Evolutionary conservation across 2,888 invertebrate species (phyloP), one percentile per base, ranked within the genome.

Genomic region (Enchytraeus crypticus): DNA sequence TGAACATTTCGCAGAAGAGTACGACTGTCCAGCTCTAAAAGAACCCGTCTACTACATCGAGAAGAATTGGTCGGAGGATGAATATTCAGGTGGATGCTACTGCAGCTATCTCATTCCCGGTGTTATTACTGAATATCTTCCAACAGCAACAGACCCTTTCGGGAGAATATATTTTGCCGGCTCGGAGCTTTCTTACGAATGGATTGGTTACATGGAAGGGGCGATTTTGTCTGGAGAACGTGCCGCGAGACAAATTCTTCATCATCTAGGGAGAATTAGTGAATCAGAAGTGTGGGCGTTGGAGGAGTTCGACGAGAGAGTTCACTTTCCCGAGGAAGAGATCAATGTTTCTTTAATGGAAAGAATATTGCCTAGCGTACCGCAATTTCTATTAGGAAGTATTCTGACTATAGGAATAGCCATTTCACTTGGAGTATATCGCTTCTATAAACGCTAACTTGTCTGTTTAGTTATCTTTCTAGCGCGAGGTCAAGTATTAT

Each of bases 171-270:
- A 69, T 61, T 75, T 74, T 65, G 76, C 74, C 45, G 74, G 74
- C 8, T 74, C 74, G 21, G 74, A 76, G 64, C 71, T 72, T 2
- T 75, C 75, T 21, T 71, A 72, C 1, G 32, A 67, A 3, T 75
- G 75, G 75, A 57, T 68, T 4, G 75, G 76, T 8, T 76, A 74
- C 63, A 76, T 76, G 74, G 75, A 75, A 34, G 76, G 76, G 14
- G 76, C 75, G 2, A 69, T 76, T 5, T 70, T 75, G 57, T 69
- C 73, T 5, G 76, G 75, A 26, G 72, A 74, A 57, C 60, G 74
- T 14, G 74, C 75, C 11, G 75, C 74, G 27, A 70, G 70, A 54
- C 72, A 76, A 73, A 74, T 75, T 8, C 32, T 59, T 14, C 33
- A 47, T 26, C 51, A 5, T 30, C 21, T 30, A 21, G 55, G 55